Conservation (phyloP, 2,113 vertebrate genomes). For the Indicator indicator region DNA sequence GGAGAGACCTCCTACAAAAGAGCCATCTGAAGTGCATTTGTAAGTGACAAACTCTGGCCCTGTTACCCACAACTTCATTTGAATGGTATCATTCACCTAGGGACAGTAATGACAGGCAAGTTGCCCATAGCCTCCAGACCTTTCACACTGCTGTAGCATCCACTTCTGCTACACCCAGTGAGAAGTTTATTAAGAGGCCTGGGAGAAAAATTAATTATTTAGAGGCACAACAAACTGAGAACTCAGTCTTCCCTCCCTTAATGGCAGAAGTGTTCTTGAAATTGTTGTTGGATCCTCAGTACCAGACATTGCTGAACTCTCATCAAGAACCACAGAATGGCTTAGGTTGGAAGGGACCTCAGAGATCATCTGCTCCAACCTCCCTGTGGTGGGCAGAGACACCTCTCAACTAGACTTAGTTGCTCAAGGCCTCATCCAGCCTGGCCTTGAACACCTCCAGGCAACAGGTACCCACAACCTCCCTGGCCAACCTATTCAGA, state of each 20-base stretch:
- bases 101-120: conserved; percentile 29
- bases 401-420: too few relatives aligned
- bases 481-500: too few relatives aligned
- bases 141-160: conserved; percentile 34
- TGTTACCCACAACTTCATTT: conserved; percentile 6
- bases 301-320: neutral
- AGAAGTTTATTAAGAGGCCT: conserved; percentile 64
- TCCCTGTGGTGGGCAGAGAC: too few relatives aligned
- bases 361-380: too few relatives aligned
- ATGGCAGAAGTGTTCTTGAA: neutral
- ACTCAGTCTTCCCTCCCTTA: conserved; percentile 40
- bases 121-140: conserved; percentile 17
- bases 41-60: neutral
- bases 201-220: conserved; percentile 69
- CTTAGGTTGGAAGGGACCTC: too few relatives aligned
- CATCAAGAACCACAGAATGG: too few relatives aligned
- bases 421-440: too few relatives aligned
- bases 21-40: conserved; percentile 27
- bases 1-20: neutral
- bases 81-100: conserved; percentile 37
- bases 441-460: too few relatives aligned
- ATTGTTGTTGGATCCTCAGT: neutral
- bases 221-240: conserved; percentile 60
- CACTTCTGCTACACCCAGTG: conserved; percentile 21
- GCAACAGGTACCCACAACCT: too few relatives aligned